phyloP scores from a whole-genome alignment of 1,140 invertebrate genomes.

The Cryptotermes secundus region DNA sequence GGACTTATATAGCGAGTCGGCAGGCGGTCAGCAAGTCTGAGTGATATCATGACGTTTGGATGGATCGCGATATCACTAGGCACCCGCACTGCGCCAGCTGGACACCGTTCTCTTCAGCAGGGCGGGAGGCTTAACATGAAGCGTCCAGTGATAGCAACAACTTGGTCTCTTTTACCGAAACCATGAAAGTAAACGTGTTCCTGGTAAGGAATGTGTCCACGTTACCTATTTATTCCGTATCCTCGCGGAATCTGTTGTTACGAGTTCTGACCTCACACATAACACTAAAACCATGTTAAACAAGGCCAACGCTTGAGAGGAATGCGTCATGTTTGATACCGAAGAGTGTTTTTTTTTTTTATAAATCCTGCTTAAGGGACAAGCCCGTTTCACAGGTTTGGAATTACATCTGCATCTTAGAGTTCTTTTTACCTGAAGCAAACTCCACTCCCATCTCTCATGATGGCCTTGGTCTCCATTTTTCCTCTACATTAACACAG shows the following conservation, averaged over 20 bases:
- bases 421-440: constrained; percentile 3
- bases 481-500: neutral
- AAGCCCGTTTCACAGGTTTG: neutral
- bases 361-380: neutral
- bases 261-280: neutral
- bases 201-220: neutral
- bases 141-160: neutral
- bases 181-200: neutral
- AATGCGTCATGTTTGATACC: neutral
- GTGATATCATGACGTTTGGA: neutral
- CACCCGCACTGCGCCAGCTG: neutral
- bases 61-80: neutral
- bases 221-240: neutral
- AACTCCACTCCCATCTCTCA: neutral
- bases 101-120: neutral
- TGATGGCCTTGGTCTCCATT: constrained; percentile 13
- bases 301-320: neutral
- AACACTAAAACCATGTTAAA: neutral
- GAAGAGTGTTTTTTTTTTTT: too few species aligned
- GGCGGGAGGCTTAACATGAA: too few species aligned
- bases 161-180: neutral
- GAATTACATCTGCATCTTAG: constrained; percentile 1
- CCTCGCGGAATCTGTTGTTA: neutral
- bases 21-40: neutral
- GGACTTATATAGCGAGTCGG: neutral